These are phyloP conservation scores for Diorhabda sublineata DNA, from an alignment of 1,140 invertebrate genomes.

Conservation along the genomic window DNA sequence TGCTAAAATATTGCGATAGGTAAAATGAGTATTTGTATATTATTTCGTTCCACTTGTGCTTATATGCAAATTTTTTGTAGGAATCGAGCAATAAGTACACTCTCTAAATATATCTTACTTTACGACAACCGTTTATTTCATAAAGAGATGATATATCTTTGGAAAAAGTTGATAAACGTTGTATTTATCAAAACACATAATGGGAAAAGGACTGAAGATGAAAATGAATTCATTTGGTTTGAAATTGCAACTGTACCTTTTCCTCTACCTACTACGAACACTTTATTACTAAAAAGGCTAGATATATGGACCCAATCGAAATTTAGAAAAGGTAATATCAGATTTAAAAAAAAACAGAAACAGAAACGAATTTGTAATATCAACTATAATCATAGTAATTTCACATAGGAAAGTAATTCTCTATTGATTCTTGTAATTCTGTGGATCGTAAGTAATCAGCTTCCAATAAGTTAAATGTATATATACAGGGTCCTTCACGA, in stretches of 20 bases:
- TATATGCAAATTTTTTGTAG: constrained; percentile 45
- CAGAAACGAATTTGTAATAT: no score
- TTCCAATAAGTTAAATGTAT: no score
- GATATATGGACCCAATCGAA: constrained; percentile 61
- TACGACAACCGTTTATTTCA: constrained; percentile 64
- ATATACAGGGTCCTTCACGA: no score
- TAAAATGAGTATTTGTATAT: constrained; percentile 35
- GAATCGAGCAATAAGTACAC: constrained; percentile 62
- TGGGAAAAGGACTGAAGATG: constrained; percentile 38
- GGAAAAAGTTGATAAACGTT: constrained; percentile 71
- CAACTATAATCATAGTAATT: no score
- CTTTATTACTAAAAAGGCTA: constrained; percentile 54
- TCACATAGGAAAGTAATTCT: no score
- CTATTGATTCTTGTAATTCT: no score
- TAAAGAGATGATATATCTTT: constrained; percentile 64
- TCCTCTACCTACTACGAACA: constrained; percentile 54
- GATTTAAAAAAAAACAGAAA: background rate
- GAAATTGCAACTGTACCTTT: constrained; percentile 68
- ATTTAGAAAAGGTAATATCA: constrained; percentile 51
- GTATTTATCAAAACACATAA: constrained; percentile 63
- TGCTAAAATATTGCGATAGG: constrained; percentile 67
- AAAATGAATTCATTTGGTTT: constrained; percentile 54
- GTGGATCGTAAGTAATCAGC: no score
- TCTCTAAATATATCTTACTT: constrained; percentile 64
- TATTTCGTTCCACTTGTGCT: background rate